phyloP scores from a whole-genome alignment of 2,888 invertebrate genomes.

The Orthonychiurus folsomi region DNA sequence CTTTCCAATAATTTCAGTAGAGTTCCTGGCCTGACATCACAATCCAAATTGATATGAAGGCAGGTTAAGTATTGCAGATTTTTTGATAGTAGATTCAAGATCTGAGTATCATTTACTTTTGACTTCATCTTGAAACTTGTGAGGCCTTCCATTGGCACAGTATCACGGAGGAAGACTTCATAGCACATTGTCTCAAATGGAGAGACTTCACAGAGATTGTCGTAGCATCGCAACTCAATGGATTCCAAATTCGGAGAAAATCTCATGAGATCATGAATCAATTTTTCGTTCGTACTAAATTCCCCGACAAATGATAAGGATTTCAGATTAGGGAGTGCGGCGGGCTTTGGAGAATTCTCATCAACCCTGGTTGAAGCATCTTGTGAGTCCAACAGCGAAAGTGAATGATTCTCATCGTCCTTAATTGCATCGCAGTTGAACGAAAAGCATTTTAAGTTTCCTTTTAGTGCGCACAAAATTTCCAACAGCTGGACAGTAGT shows the following conservation, averaged over 20 bases:
- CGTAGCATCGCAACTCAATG: conserved; percentile 11
- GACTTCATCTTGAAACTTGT: conserved; percentile 2
- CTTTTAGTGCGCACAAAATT: background rate
- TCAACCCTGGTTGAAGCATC: background rate
- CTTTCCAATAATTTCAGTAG: conserved; percentile 4
- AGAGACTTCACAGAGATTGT: conserved; percentile 3
- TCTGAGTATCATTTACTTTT: background rate
- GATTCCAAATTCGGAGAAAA: background rate
- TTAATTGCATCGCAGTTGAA: conserved; percentile 11
- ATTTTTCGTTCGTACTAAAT: background rate
- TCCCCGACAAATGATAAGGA: conserved; percentile 13
- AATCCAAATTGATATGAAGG: conserved; percentile 12
- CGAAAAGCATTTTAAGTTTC: background rate
- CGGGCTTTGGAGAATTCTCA: background rate
- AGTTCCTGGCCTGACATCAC: background rate
- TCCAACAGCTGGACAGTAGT: conserved; percentile 3
- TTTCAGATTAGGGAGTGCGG: background rate
- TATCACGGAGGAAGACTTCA: background rate
- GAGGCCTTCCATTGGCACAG: background rate
- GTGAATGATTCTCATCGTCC: background rate
- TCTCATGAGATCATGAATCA: conserved; percentile 3
- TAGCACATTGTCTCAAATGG: conserved; percentile 15
- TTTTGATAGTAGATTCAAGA: background rate
- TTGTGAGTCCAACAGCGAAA: background rate
- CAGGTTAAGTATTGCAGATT: background rate